Percentiles rank a stretch among this genome's conserved stretches.
Evolutionary conservation across 2,113 vertebrate genomes (phyloP).

Genomic region (Oncorhynchus masou): DNA sequence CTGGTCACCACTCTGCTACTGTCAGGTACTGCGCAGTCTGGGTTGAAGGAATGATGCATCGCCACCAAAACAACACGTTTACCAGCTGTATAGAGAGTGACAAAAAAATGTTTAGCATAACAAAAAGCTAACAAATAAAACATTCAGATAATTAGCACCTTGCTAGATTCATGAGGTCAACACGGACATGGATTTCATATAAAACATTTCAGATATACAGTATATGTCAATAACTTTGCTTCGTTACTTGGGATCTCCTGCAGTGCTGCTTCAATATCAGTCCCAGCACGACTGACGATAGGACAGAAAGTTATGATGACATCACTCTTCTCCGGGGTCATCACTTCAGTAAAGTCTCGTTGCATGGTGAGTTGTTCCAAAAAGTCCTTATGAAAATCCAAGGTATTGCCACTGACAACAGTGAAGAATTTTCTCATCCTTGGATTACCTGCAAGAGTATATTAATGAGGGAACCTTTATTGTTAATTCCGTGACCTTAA

Average conservation of each 20-base stretch:
- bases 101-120: constrained; percentile 1
- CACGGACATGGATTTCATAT: not conserved
- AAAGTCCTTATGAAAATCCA: fast-evolving
- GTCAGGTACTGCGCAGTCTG: constrained; percentile 27
- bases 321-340: fast-evolving
- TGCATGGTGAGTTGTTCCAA: not conserved
- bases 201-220: no score
- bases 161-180: not conserved
- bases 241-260: not conserved
- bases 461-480: not conserved
- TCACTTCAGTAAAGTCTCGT: not conserved
- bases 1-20: not conserved
- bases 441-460: constrained; percentile 8
- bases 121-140: not conserved
- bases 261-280: constrained; percentile 40
- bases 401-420: constrained; percentile 15
- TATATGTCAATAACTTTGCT: no score
- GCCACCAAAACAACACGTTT: constrained; percentile 37
- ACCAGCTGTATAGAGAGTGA: fast-evolving
- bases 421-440: not conserved
- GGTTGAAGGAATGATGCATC: constrained; percentile 51
- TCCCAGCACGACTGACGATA: constrained; percentile 46
- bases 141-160: not conserved
- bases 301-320: constrained; percentile 47
- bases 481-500: not conserved